These are phyloP conservation scores for Cerceris rybyensis DNA, from an alignment of 2,888 invertebrate species.

Conservation along the genomic window DNA sequence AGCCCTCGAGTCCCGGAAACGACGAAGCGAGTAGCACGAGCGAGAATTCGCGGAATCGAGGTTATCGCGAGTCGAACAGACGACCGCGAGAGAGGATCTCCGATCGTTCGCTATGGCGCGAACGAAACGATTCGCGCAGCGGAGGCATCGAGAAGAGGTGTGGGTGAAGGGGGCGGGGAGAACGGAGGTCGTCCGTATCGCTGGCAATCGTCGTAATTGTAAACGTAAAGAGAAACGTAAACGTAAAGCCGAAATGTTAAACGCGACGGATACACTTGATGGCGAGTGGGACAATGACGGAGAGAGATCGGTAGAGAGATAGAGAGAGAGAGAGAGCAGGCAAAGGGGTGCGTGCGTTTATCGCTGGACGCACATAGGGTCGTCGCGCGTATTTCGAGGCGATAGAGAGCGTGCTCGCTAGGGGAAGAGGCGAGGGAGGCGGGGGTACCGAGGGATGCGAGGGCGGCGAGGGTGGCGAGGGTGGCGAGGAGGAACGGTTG, in stretches of 20 bases:
- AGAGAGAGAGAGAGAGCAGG: constrained; percentile 5
- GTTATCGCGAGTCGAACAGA: background rate
- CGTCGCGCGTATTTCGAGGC: constrained; percentile 54
- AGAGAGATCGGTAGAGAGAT: background rate
- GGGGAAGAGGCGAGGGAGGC: constrained; percentile 20
- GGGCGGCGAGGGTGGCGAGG: constrained; percentile 10
- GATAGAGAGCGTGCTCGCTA: constrained; percentile 44
- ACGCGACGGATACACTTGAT: constrained; percentile 76
- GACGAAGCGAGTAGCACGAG: too few relatives aligned
- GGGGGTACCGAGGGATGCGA: background rate
- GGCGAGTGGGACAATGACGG: constrained; percentile 49
- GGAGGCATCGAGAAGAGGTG: background rate
- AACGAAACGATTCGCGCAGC: background rate
- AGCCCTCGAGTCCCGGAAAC: too few relatives aligned
- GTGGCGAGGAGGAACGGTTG: constrained; percentile 21
- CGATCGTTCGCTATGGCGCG: background rate
- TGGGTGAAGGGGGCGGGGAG: background rate
- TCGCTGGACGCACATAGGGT: constrained; percentile 37
- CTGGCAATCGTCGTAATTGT: constrained; percentile 45
- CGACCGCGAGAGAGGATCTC: background rate
- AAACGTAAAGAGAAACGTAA: constrained; percentile 72
- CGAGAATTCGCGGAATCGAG: too few relatives aligned
- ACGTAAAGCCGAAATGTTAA: constrained; percentile 77
- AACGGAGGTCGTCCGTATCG: constrained; percentile 21
- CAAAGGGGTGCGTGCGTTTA: constrained; percentile 26